These are phyloP conservation scores for Podarcis siculus DNA, from an alignment of 2,797 vertebrate species.

Conservation along the genomic window DNA sequence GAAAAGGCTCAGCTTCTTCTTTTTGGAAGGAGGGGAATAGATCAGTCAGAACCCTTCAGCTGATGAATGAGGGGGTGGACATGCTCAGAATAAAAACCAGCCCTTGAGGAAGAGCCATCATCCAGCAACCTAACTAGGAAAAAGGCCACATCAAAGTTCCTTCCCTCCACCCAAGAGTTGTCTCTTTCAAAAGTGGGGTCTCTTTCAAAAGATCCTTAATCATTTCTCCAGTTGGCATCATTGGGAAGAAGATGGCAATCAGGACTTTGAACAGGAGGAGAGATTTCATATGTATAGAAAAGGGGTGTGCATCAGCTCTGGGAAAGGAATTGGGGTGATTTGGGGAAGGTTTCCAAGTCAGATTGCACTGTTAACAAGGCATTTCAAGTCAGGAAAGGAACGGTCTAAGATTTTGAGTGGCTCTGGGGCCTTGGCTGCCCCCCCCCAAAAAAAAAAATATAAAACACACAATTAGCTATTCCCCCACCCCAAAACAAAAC, in stretches of 20 bases:
- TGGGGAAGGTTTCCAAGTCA: too few species aligned
- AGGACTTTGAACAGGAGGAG: constrained; percentile 53
- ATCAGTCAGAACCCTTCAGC: constrained; percentile 63
- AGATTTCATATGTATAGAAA: background rate
- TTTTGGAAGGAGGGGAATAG: background rate
- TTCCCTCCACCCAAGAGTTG: background rate
- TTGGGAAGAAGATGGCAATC: constrained; percentile 54
- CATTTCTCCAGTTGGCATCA: constrained; percentile 33
- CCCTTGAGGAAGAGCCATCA: constrained; percentile 37
- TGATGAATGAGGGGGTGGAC: constrained; percentile 73
- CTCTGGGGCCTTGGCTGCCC: too few species aligned
- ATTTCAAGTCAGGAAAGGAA: too few species aligned
- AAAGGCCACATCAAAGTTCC: background rate
- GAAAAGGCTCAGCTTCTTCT: constrained; percentile 58
- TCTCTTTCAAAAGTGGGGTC: constrained; percentile 34
- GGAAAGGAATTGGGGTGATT: too few species aligned
- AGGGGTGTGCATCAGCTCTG: too few species aligned
- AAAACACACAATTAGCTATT: too few species aligned
- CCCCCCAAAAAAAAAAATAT: too few species aligned
- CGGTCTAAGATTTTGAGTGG: too few species aligned
- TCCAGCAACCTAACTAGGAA: constrained; percentile 57
- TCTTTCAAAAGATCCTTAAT: constrained; percentile 59
- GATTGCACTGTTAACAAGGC: too few species aligned
- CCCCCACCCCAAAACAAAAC: too few species aligned
- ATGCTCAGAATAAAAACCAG: constrained; percentile 69